Base-by-base conservation (phyloP, 2,113 vertebrate species). In the Plecturocebus donacophilus region DNA sequence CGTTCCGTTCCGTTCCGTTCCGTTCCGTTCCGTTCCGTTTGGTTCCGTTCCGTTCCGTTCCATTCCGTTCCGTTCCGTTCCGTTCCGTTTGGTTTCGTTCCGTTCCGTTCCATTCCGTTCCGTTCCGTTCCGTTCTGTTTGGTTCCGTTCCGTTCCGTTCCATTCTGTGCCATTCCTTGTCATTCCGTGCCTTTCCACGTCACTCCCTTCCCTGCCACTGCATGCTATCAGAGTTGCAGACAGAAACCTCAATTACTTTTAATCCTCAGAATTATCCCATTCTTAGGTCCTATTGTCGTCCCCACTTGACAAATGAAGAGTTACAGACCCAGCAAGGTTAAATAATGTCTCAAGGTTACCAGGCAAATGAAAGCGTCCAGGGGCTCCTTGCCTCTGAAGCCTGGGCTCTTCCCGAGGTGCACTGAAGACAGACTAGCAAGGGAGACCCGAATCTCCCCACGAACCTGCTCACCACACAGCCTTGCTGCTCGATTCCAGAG, bases 381-480 rank as follows among this genome's bases (percentile, higher is more conserved):
- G n/a, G 30, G n/a, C 30, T 10, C 8, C 23, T 30, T 38, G 71
- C 42, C 23, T 35, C 47, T 66, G 40, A 80, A 25, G 8, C 23
- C 45, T n/a, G 16, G 47, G 9, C 61, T 40, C 42, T 38, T 58
- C 21, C 49, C 0, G 0, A 92, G 70, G 9, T 0, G 0, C 13
- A 27, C 56, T 35, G 16, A 14, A 86, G 70, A 66, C 75, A 61
- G 81, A 13, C 30, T 6, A 9, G 13, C 38, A 30, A 70, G 88
- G 56, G 56, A 68, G 66, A 68, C 16, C 47, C 1, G 17, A 47
- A 12, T 30, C 5, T 6, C 21, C 27, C 32, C 9, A 2, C 3
- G 0, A 56, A 89, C 27, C 4, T 0, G 0, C 42, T 61, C 8
- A 21, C 2, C 40, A 21, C 19, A 25, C 2, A 40, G 27, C 30